These are phyloP conservation scores for Caerostris extrusa DNA, from an alignment of 1,140 invertebrate species.

Conservation along the genomic window DNA sequence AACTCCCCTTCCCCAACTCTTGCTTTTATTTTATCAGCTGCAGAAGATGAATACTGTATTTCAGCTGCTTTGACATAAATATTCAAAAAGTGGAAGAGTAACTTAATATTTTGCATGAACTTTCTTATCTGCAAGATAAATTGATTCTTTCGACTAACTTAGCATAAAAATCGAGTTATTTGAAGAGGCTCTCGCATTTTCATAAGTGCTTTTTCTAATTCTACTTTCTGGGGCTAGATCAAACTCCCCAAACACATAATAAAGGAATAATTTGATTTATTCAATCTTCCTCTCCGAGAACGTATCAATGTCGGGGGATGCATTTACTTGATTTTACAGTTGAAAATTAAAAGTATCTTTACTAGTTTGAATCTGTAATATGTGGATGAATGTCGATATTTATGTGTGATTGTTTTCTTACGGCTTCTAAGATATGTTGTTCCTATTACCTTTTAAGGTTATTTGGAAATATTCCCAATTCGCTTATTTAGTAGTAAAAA, in stretches of 20 bases:
- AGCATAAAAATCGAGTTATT: conserved; percentile 69
- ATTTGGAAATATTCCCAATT: no score
- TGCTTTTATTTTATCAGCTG: background rate
- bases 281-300: background rate
- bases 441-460: no score
- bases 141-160: conserved; percentile 58
- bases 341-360: background rate
- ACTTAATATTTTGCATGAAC: conserved; percentile 41
- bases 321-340: background rate
- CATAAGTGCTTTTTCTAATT: conserved; percentile 1
- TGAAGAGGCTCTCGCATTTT: conserved; percentile 19
- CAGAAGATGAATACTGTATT: background rate
- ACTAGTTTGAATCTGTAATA: background rate
- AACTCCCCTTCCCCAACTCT: background rate
- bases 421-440: no score
- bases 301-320: background rate
- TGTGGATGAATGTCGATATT: no score
- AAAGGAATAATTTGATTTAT: conserved; percentile 43
- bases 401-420: no score
- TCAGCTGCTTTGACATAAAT: conserved; percentile 39
- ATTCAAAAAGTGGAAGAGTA: conserved; percentile 43
- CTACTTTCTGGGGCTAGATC: background rate
- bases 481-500: no score
- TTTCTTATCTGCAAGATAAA: conserved; percentile 56
- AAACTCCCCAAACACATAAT: background rate